phyloP scores from a whole-genome alignment of 2,113 vertebrate genomes.

The Barbus barbus region DNA sequence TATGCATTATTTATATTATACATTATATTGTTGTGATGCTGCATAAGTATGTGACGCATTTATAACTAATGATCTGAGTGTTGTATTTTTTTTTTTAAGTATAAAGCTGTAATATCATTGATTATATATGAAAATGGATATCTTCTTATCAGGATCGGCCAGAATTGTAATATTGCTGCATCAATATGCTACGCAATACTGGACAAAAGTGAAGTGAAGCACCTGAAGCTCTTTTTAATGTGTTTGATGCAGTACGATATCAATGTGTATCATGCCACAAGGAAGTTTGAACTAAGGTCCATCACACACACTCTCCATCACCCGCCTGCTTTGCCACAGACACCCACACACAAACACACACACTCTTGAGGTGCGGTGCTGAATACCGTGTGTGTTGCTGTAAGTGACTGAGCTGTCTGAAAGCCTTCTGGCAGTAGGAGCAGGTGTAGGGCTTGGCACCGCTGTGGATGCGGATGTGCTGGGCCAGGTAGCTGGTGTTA shows the following conservation, averaged over 20 bases:
- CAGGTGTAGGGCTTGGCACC: conserved; percentile 99
- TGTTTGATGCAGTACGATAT: not conserved
- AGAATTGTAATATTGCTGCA: not conserved
- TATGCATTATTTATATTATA: not conserved
- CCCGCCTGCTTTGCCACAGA: not conserved
- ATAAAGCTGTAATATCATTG: not conserved
- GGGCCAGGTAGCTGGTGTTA: conserved; percentile 99
- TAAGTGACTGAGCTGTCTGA: conserved; percentile 98
- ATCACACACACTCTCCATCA: not conserved
- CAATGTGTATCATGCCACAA: not conserved
- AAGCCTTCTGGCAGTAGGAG: conserved; percentile 99
- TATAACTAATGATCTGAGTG: not conserved
- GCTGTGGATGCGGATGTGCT: conserved; percentile 99
- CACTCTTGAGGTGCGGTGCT: conserved; percentile 52
- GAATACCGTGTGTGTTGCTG: conserved; percentile 99
- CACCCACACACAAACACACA: conserved; percentile 33
- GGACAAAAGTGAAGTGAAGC: not conserved
- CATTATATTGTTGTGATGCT: not conserved
- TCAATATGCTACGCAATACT: not conserved
- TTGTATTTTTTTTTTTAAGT: not conserved
- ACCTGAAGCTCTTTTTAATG: not conserved
- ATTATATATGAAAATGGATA: not conserved
- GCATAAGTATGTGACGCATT: not conserved
- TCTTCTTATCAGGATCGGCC: not conserved
- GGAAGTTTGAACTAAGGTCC: too few species aligned